Evolutionary conservation across 2,888 invertebrate species (phyloP).

Genomic region (Chrysolina haemoptera): DNA sequence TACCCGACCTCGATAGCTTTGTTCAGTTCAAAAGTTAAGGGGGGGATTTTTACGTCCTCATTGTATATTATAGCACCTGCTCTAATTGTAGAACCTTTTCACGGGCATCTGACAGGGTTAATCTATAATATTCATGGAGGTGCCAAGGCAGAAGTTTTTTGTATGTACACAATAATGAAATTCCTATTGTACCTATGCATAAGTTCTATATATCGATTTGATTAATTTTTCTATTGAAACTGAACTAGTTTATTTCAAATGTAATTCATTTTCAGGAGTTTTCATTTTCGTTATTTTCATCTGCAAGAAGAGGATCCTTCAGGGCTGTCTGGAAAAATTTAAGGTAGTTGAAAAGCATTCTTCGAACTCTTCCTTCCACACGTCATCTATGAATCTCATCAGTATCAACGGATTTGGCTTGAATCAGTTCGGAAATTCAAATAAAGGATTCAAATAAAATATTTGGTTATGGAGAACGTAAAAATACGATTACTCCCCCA

Average conservation of each 20-base stretch:
- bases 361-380: conserved; percentile 30
- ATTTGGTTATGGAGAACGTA: background rate
- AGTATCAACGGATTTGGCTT: conserved; percentile 31
- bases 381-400: conserved; percentile 34
- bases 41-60: too few species aligned
- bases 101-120: too few species aligned
- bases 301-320: conserved; percentile 53
- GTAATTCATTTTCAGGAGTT: conserved; percentile 50
- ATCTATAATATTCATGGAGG: too few species aligned
- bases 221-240: background rate
- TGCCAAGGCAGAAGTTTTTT: too few species aligned
- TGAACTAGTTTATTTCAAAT: background rate
- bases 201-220: too few species aligned
- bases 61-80: too few species aligned
- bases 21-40: too few species aligned
- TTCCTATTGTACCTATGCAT: too few species aligned
- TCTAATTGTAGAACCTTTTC: too few species aligned
- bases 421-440: conserved; percentile 20
- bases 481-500: too few species aligned
- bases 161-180: too few species aligned
- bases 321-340: conserved; percentile 30
- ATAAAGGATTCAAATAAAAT: conserved; percentile 15
- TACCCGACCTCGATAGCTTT: too few species aligned
- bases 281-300: conserved; percentile 58
- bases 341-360: conserved; percentile 20